Evolutionary conservation across 2,888 invertebrate species (phyloP).

Genomic region (Boloria selene): DNA sequence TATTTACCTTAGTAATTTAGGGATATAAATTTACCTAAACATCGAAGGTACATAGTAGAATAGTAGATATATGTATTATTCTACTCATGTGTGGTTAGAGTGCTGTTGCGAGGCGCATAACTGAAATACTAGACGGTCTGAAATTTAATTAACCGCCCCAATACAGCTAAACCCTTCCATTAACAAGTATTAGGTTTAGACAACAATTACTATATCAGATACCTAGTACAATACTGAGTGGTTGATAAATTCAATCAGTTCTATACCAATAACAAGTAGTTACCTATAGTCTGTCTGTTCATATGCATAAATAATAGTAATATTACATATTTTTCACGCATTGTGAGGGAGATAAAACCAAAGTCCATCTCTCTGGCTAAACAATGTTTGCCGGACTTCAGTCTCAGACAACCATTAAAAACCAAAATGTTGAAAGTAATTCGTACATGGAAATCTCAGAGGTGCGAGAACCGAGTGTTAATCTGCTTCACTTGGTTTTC

Average conservation of each 20-base stretch:
- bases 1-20: too few species aligned
- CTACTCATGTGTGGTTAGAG: slow-evolving; percentile 40
- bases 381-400: too few species aligned
- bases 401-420: too few species aligned
- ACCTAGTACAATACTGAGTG: slow-evolving; percentile 10
- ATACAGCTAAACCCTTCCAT: slow-evolving; percentile 50
- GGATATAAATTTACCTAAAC: slow-evolving; percentile 1
- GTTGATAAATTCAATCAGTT: slow-evolving; percentile 15
- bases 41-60: slow-evolving; percentile 9
- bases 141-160: slow-evolving; percentile 73
- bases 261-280: neutral
- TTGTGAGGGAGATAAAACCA: too few species aligned
- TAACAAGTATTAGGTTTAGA: slow-evolving; percentile 50
- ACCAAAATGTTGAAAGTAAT: too few species aligned
- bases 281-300: too few species aligned
- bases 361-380: too few species aligned
- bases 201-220: slow-evolving; percentile 26
- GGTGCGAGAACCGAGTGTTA: too few species aligned
- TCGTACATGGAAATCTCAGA: too few species aligned
- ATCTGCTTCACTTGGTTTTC: too few species aligned
- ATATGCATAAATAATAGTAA: too few species aligned
- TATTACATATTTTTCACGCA: too few species aligned
- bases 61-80: slow-evolving; percentile 14
- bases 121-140: slow-evolving; percentile 65
- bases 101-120: slow-evolving; percentile 47